Percentiles rank a stretch among this genome's conserved stretches.
phyloP scores from a whole-genome alignment of 2,797 vertebrate genomes.

The Toxotes lorentzi region DNA sequence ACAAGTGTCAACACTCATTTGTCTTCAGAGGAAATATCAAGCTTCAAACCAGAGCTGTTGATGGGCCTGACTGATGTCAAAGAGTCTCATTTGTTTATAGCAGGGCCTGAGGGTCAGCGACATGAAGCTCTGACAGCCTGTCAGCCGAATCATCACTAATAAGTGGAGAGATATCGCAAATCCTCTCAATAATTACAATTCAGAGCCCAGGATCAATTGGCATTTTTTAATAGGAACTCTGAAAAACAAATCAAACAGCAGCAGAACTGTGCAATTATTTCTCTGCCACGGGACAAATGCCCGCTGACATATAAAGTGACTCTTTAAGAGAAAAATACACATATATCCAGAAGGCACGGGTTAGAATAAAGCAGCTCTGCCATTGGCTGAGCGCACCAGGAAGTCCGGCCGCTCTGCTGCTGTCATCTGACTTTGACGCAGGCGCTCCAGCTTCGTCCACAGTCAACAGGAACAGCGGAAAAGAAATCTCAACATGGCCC shows the following conservation, averaged over 20 bases:
- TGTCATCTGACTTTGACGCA: slow-evolving; percentile 78
- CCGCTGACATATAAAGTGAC: neutral
- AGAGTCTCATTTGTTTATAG: slow-evolving; percentile 37
- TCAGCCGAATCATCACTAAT: slow-evolving; percentile 28
- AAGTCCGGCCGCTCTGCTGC: slow-evolving; percentile 59
- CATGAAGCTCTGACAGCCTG: slow-evolving; percentile 28
- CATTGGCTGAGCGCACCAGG: slow-evolving; percentile 79
- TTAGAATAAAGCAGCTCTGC: slow-evolving; percentile 30
- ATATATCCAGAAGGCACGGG: neutral
- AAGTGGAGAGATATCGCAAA: slow-evolving; percentile 22
- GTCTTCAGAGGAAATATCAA: slow-evolving; percentile 14
- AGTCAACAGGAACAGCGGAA: slow-evolving; percentile 39
- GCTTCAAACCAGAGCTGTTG: slow-evolving; percentile 42
- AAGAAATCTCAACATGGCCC: slow-evolving; percentile 84
- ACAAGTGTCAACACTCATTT: slow-evolving; percentile 35
- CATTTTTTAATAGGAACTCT: neutral
- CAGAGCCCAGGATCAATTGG: neutral
- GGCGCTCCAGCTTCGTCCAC: slow-evolving; percentile 44
- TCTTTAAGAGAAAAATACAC: neutral
- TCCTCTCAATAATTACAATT: neutral
- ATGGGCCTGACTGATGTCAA: slow-evolving; percentile 52
- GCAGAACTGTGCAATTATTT: neutral
- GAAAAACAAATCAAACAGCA: neutral
- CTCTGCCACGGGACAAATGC: neutral
- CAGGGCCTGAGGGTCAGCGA: slow-evolving; percentile 27